Base-by-base conservation (phyloP, 2,113 vertebrate genomes). In the Sebastes fasciatus region DNA sequence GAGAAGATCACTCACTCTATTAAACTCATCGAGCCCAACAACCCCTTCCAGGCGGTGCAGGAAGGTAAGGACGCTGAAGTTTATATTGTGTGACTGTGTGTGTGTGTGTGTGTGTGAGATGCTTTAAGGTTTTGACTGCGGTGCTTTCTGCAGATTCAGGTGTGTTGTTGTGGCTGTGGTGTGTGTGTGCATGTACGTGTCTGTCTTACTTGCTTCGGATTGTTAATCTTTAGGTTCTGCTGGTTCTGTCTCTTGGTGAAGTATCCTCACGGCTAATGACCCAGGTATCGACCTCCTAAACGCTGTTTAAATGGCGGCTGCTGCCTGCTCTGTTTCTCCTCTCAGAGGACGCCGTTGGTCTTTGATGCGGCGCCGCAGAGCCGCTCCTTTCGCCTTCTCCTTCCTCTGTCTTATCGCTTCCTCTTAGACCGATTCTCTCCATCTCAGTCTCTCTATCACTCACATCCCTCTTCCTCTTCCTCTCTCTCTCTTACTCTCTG, bases 1-100 rank as follows among this genome's bases (percentile, higher is more conserved):
- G 98, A 99, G 94, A 99, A 98, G 93, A 99, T 99, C 95, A 99
- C 98, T 5, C 98, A 98, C 93, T 99, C 98, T 73, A 98, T 99
- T 93, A 99, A 99, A 91, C 96, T 98, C 90, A 98, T 99, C 72
- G 97, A 99, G 92, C 96, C 97, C 89, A 98, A 99, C 95, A 99
- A 99, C 91, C 98, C 98, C 0, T 99, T 99, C 93, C 98, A 99
- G 96, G 98, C 98, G 0, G 97, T 99, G 63, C 98, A 99, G 90
- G 98, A 99, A 97, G 98, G 98, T 99, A 96, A 96, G 97, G 54
- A 21, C 2, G 1, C 48, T 34, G 34, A 34, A 34, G 34, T 34
- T 34, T 34, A 34, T 34, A 34, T 34, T 4, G 26, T 34, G 26
- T 34, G 26, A 34, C 26, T 1, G 8, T 43, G 23, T 26, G n/a